Conservation (phyloP, 2,797 vertebrate species). For the Perodicticus potto region DNA sequence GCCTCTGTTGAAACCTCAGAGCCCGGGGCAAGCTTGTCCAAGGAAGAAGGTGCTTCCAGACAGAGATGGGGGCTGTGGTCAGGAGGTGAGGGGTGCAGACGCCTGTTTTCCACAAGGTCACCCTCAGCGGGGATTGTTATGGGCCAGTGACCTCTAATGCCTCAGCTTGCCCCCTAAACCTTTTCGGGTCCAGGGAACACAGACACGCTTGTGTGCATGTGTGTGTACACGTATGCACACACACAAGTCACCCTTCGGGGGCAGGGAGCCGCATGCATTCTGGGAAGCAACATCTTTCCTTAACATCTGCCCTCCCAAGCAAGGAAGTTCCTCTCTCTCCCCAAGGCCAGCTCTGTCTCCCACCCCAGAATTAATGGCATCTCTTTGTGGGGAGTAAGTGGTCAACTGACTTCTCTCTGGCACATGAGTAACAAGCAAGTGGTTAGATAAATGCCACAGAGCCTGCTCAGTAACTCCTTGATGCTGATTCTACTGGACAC, state of each 20-base stretch:
- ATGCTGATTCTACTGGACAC: neutral
- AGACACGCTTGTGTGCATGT: fast-evolving
- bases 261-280: neutral
- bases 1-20: neutral
- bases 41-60: neutral
- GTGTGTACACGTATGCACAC: too few species aligned
- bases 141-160: neutral
- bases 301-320: neutral
- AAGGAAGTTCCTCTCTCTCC: neutral
- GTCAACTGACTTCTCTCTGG: neutral
- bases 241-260: neutral
- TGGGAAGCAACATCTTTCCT: neutral
- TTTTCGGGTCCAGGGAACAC: neutral
- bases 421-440: neutral
- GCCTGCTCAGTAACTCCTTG: neutral
- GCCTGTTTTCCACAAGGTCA: neutral
- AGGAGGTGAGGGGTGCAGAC: too few species aligned
- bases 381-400: neutral
- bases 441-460: neutral
- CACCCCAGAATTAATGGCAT: neutral
- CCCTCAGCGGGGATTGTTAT: neutral
- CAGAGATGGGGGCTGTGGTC: neutral
- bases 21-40: neutral
- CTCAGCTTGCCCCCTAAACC: neutral
- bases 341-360: neutral